phyloP scores from a whole-genome alignment of 2,888 invertebrate genomes.

The Dorcus parallelipipedus region DNA sequence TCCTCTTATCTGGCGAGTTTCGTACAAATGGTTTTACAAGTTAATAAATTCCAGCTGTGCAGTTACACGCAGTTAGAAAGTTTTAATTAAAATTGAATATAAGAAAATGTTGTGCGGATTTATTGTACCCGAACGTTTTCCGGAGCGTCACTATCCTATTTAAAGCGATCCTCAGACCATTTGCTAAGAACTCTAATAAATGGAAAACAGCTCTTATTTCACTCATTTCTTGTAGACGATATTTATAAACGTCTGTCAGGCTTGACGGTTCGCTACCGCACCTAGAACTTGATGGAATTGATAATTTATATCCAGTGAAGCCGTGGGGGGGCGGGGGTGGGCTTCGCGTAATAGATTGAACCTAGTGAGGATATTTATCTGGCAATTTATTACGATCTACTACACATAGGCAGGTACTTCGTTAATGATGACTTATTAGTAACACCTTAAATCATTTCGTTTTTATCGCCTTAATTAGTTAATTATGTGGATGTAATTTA shows the following conservation, averaged over 20 bases:
- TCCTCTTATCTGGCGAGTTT: too few species aligned
- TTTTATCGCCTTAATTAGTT: slow-evolving; percentile 8
- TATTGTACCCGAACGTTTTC: not conserved
- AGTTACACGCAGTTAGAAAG: not conserved
- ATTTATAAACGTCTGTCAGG: slow-evolving; percentile 42
- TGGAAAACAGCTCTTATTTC: slow-evolving; percentile 37
- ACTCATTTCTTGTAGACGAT: slow-evolving; percentile 36
- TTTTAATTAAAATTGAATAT: not conserved
- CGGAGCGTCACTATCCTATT: not conserved
- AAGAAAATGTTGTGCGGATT: not conserved
- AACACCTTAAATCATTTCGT: slow-evolving; percentile 4
- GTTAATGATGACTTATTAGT: slow-evolving; percentile 8
- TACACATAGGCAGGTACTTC: not conserved
- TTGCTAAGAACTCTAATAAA: slow-evolving; percentile 31
- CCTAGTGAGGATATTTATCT: slow-evolving; percentile 31
- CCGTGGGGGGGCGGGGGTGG: not conserved
- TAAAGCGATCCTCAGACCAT: not conserved
- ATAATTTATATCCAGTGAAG: slow-evolving; percentile 41
- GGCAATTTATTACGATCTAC: slow-evolving; percentile 27
- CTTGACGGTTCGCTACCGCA: slow-evolving; percentile 37
- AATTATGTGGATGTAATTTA: slow-evolving; percentile 8
- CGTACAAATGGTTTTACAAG: too few species aligned
- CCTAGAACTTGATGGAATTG: slow-evolving; percentile 40
- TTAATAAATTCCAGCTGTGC: too few species aligned
- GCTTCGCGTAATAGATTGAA: slow-evolving; percentile 27